A percentile compares a stretch with the other conserved stretches of the same genome.
Evolutionary conservation across 2,113 vertebrate genomes (phyloP).

Genomic region (Cheirogaleus medius): DNA sequence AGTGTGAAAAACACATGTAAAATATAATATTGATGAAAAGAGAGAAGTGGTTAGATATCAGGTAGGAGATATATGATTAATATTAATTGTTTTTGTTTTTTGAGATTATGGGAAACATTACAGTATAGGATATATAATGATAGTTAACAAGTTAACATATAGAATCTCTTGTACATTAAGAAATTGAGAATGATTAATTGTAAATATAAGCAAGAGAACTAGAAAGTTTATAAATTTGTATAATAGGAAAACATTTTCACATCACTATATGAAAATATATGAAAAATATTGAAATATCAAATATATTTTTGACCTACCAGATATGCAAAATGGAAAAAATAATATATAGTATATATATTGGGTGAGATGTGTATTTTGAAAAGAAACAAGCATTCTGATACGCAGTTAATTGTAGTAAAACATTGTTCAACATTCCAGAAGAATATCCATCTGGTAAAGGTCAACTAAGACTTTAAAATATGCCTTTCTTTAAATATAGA

Average conservation of each 20-base stretch:
- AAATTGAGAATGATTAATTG: background rate
- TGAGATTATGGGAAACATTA: background rate
- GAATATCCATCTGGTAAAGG: background rate
- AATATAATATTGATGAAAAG: background rate
- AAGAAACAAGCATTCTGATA: background rate
- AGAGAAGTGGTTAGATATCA: background rate
- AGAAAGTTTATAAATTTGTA: background rate
- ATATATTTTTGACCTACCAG: background rate
- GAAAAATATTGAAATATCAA: background rate
- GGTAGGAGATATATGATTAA: background rate
- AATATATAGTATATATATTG: background rate
- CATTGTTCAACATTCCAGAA: background rate
- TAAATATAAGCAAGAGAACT: background rate
- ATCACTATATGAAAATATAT: background rate
- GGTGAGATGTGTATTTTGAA: background rate
- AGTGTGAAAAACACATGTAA: background rate
- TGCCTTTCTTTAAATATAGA: background rate
- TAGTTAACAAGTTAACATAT: background rate
- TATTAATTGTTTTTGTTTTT: background rate
- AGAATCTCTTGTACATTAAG: background rate
- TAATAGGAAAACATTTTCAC: background rate
- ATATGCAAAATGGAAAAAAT: background rate
- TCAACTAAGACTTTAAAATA: background rate
- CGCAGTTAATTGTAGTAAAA: background rate
- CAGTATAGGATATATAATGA: background rate